Evolutionary conservation across 1,140 invertebrate genomes (phyloP).

Genomic region (Magallana ariakensis): DNA sequence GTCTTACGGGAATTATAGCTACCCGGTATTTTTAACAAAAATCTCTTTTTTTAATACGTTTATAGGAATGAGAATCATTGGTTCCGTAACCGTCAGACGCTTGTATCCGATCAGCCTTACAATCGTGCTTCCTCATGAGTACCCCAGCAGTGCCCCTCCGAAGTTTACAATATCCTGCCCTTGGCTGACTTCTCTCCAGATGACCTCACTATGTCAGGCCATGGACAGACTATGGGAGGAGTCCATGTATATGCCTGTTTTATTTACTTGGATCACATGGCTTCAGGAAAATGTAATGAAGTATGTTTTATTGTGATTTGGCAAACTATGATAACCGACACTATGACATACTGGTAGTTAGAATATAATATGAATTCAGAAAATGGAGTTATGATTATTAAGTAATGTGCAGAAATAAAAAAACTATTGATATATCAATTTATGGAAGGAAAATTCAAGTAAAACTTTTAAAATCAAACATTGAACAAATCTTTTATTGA

Average conservation of each 20-base stretch:
- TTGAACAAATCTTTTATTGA: too few species aligned
- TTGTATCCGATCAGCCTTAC: slow-evolving; percentile 62
- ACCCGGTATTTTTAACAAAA: too few species aligned
- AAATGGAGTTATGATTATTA: too few species aligned
- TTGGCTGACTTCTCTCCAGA: slow-evolving; percentile 63
- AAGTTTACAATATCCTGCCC: slow-evolving; percentile 61
- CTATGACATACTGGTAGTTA: too few species aligned
- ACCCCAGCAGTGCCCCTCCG: slow-evolving; percentile 65
- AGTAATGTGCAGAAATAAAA: too few species aligned
- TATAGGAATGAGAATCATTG: not conserved
- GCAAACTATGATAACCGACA: too few species aligned
- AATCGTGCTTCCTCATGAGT: slow-evolving; percentile 64
- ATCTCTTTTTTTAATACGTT: not conserved
- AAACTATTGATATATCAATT: too few species aligned
- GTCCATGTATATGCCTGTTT: slow-evolving; percentile 58
- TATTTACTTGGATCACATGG: slow-evolving; percentile 73
- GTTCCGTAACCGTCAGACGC: not conserved
- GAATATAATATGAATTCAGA: too few species aligned
- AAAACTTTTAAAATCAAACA: too few species aligned
- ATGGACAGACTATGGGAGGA: slow-evolving; percentile 67
- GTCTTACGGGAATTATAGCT: too few species aligned
- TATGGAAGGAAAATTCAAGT: too few species aligned
- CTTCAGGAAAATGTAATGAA: slow-evolving; percentile 63
- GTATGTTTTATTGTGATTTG: not conserved
- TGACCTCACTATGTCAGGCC: slow-evolving; percentile 57